Evolutionary conservation across 2,113 vertebrate genomes (phyloP).

Genomic region (Gallinago media): DNA sequence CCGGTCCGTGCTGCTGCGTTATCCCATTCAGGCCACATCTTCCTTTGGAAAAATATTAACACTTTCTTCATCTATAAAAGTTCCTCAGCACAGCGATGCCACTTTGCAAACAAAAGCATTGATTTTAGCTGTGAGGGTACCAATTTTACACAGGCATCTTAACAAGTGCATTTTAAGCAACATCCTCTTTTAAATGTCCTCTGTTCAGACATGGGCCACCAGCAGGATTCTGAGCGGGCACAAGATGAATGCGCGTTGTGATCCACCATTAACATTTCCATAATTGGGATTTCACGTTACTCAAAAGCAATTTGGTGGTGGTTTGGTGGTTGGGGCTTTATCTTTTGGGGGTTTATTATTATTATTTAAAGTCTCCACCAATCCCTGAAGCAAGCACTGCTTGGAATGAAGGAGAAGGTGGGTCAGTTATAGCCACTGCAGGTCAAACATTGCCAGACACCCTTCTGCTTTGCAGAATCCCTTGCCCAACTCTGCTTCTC

Average conservation of each 20-base stretch:
- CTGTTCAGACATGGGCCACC: background rate
- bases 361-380: background rate
- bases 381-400: background rate
- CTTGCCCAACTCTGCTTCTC: background rate
- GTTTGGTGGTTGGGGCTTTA: background rate
- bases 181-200: background rate
- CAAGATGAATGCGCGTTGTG: background rate
- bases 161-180: background rate
- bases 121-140: background rate
- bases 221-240: background rate
- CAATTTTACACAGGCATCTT: background rate
- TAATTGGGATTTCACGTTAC: background rate
- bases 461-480: background rate
- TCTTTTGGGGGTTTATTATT: too few relatives aligned
- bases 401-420: background rate
- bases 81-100: too few relatives aligned
- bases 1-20: background rate
- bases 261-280: background rate
- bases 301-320: background rate
- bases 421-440: background rate
- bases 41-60: background rate
- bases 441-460: background rate
- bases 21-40: background rate
- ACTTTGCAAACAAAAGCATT: rapidly evolving
- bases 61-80: background rate